Conservation (phyloP, 2,113 vertebrate genomes). For the Thamnophis sirtalis region DNA sequence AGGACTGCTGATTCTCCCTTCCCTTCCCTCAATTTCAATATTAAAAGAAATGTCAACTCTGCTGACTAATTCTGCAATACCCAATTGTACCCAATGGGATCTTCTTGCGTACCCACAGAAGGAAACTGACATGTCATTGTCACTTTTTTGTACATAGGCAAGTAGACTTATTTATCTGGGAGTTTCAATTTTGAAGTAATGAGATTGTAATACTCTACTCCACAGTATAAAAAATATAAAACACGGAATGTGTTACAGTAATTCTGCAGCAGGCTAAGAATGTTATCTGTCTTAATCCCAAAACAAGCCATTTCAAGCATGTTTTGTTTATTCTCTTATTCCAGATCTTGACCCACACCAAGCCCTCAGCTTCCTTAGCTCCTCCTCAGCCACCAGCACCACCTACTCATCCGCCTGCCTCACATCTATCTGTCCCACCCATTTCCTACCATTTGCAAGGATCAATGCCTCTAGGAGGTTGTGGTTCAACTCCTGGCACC, state of each 20-base stretch:
- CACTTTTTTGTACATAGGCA: not conserved
- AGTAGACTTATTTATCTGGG: no score
- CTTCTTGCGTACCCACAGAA: not conserved
- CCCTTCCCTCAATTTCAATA: not conserved
- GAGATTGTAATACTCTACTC: not conserved
- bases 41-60: not conserved
- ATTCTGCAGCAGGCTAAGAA: not conserved
- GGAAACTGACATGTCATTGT: no score
- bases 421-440: conserved; percentile 12
- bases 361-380: conserved; percentile 71
- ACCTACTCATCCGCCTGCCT: conserved; percentile 64
- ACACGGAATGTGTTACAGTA: no score
- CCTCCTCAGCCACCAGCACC: conserved; percentile 71
- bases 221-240: not conserved
- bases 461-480: conserved; percentile 78
- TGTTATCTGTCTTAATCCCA: not conserved
- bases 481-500: conserved; percentile 78
- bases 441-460: conserved; percentile 80
- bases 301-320: not conserved
- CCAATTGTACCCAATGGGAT: not conserved
- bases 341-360: conserved; percentile 87
- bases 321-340: not conserved
- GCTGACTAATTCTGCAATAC: not conserved
- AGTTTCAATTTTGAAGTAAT: not conserved
- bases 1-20: not conserved